phyloP scores from a whole-genome alignment of 2,888 invertebrate genomes.

The Sesia apiformis region DNA sequence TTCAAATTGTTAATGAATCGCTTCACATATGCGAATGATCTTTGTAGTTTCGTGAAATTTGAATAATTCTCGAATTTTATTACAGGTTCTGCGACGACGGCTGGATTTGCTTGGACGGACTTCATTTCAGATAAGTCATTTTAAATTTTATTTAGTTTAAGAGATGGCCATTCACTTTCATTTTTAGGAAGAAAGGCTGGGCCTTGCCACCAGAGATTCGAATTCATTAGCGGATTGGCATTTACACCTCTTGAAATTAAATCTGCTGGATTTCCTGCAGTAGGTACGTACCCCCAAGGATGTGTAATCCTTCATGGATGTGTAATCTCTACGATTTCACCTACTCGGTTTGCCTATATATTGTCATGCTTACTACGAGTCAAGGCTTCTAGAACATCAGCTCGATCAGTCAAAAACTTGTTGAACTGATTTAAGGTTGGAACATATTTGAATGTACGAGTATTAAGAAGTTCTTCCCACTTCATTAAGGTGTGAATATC shows the following conservation, averaged over 20 bases:
- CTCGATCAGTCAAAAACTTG: background rate
- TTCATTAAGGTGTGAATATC: too few relatives aligned
- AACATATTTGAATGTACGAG: too few relatives aligned
- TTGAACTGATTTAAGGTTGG: too few relatives aligned
- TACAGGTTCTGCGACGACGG: background rate
- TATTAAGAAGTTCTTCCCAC: too few relatives aligned
- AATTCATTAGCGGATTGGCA: constrained; percentile 1
- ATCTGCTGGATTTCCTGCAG: constrained; percentile 11
- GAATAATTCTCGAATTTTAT: constrained; percentile 7
- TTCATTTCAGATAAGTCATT: too few relatives aligned
- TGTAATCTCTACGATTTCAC: background rate
- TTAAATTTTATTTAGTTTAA: too few relatives aligned
- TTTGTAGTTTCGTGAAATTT: constrained; percentile 2
- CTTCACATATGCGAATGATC: background rate
- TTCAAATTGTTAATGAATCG: constrained; percentile 3
- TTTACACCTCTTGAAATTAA: constrained; percentile 9
- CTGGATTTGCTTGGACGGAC: too few relatives aligned
- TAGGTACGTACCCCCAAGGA: constrained; percentile 7
- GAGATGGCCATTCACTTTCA: too few relatives aligned
- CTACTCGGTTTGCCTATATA: background rate
- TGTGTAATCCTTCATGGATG: too few relatives aligned
- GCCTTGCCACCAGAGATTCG: too few relatives aligned
- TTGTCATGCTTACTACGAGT: background rate
- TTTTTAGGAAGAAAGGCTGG: too few relatives aligned
- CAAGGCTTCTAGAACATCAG: background rate